Evolutionary conservation across 2,113 vertebrate species (phyloP), one percentile per base, ranked within the genome.

Genomic region (Ancistrus triradiatus): DNA sequence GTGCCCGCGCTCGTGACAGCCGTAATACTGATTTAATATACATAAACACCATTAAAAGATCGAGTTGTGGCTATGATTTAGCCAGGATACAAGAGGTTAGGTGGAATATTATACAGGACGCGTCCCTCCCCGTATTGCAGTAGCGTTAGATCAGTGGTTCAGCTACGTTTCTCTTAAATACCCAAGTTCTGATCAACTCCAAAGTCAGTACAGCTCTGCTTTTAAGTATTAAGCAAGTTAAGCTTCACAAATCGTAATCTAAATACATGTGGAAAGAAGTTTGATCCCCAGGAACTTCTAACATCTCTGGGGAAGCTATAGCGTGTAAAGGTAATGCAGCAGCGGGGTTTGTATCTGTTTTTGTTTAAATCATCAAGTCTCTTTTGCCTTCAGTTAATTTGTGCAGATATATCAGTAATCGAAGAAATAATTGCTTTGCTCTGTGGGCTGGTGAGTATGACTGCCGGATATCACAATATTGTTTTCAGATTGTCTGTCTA

Each of bases 241-340:
- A n/a, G n/a, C n/a, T n/a, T n/a, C n/a, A n/a, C 31, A 24, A 13
- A 63, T 25, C 27, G 51, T 6, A 40, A 22, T 25, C 22, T 44
- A 65, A 65, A 44, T 50, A 24, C 59, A 58, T 58, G 52, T 58
- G 55, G 52, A 37, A 18, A 31, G 50, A 51, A 15, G 38, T 56
- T 48, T 33, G 24, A 49, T 15, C 24, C 13, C n/a, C 14, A 17
- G 7, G 31, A 8, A 24, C 28, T 10, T 28, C 22, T 49, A 3
- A 33, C 13, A 49, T 58, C 46, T 19, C 37, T 10, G 4, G 22
- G 10, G 48, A 46, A 67, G 48, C 35, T 25, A 10, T 18, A 53
- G 44, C n/a, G n/a, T n/a, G n/a, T n/a, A 4, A 51, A 67, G 63
- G 70, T 72, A 72, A 50, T 24, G 13, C 6, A 31, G 27, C 27